Evolutionary conservation across 1,140 invertebrate species (phyloP).

Genomic region (Atta cephalotes): DNA sequence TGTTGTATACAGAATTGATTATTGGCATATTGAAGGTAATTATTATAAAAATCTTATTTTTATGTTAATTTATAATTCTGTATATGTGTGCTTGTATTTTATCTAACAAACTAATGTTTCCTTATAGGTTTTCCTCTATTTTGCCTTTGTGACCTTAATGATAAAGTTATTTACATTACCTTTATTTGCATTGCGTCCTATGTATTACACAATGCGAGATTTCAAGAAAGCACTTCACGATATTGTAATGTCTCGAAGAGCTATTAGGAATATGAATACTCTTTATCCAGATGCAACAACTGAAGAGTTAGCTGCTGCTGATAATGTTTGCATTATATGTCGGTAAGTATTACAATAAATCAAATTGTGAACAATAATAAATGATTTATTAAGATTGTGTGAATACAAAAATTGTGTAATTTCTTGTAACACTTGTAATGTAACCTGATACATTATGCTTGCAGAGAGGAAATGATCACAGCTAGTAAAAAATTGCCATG

Average conservation of each 20-base stretch:
- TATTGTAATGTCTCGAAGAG: conserved; percentile 97
- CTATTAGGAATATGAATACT: conserved; percentile 99
- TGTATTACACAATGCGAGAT: conserved; percentile 99
- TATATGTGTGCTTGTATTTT: not conserved
- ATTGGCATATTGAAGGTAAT: conserved; percentile 93
- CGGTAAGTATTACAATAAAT: conserved; percentile 92
- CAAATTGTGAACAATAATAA: not conserved
- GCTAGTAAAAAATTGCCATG: conserved; percentile 99
- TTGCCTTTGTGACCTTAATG: conserved; percentile 98
- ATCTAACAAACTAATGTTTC: conserved; percentile 20
- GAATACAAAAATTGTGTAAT: not conserved
- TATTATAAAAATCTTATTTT: not conserved
- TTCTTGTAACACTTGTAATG: conserved; percentile 2
- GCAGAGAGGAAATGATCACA: conserved; percentile 88
- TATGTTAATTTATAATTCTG: not conserved
- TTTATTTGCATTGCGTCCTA: conserved; percentile 98
- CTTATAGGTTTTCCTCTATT: conserved; percentile 95
- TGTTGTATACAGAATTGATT: conserved; percentile 98
- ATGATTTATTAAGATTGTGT: too few species aligned
- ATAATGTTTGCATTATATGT: conserved; percentile 99
- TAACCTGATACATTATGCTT: conserved; percentile 16
- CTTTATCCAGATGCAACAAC: conserved; percentile 98
- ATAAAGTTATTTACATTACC: conserved; percentile 98
- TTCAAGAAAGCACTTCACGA: conserved; percentile 99
- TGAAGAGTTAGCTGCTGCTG: conserved; percentile 96